phyloP scores from a whole-genome alignment of 2,888 invertebrate genomes.

The Phyllotreta cruciferae region DNA sequence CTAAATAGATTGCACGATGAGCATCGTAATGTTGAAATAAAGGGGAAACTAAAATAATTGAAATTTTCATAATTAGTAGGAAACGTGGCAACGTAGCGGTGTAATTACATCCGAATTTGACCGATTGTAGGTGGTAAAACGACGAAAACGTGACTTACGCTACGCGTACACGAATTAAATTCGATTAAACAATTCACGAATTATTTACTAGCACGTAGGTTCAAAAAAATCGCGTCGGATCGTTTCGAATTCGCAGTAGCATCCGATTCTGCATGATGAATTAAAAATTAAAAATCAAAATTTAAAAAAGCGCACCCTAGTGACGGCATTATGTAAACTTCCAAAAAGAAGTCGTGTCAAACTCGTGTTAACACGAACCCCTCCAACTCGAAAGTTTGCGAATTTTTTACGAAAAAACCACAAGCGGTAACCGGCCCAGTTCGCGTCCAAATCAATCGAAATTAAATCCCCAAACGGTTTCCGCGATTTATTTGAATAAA shows the following conservation, averaged over 20 bases:
- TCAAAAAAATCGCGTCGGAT: too few species aligned
- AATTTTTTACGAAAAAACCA: constrained; percentile 33
- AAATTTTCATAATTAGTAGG: too few species aligned
- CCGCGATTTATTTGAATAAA: constrained; percentile 43
- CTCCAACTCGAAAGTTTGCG: constrained; percentile 61
- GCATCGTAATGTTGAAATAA: too few species aligned
- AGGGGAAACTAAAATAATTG: too few species aligned
- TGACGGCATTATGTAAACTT: constrained; percentile 50
- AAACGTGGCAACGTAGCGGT: too few species aligned
- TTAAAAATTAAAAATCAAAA: constrained; percentile 31
- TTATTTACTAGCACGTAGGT: constrained; percentile 22
- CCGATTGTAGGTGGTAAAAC: constrained; percentile 22
- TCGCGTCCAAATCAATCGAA: constrained; percentile 28
- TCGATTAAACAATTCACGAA: neutral
- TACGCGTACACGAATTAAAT: neutral
- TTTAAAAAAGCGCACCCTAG: constrained; percentile 51
- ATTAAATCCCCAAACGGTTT: constrained; percentile 42
- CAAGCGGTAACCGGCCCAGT: constrained; percentile 10
- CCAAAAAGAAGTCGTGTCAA: constrained; percentile 45
- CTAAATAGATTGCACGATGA: too few species aligned
- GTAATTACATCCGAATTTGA: too few species aligned
- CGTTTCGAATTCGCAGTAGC: too few species aligned
- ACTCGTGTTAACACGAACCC: constrained; percentile 67
- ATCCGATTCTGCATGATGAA: too few species aligned
- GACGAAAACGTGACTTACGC: constrained; percentile 20